Percentiles rank a stretch among this genome's conserved stretches.
Conservation (phyloP, 2,113 vertebrate species). For the Sceloporus undulatus region DNA sequence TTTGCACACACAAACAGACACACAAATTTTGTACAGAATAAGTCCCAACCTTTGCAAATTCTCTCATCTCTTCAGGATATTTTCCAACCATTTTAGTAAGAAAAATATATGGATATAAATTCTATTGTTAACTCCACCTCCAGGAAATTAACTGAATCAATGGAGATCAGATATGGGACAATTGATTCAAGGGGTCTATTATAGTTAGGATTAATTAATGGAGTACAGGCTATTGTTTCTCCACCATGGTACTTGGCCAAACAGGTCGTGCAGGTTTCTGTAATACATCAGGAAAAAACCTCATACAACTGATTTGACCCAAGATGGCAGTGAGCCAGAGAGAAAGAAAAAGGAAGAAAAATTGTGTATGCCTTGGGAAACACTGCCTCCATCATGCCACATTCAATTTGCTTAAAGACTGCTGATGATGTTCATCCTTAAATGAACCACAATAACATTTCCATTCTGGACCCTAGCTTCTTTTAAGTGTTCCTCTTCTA, state of each 20-base stretch:
- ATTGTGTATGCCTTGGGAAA: not conserved
- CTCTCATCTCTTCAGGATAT: no score
- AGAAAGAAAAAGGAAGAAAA: no score
- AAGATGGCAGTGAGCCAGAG: not conserved
- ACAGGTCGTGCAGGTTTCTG: not conserved
- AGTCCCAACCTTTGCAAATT: no score
- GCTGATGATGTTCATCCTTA: not conserved
- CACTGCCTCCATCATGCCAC: not conserved
- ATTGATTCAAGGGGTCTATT: no score
- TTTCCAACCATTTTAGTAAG: no score
- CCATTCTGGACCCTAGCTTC: fast-evolving
- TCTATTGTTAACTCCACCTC: not conserved
- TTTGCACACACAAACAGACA: no score
- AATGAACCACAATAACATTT: constrained; percentile 19
- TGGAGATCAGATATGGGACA: no score
- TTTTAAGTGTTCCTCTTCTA: not conserved
- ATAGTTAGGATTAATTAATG: not conserved
- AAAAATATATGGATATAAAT: not conserved
- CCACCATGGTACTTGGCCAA: not conserved
- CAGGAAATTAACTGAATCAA: no score
- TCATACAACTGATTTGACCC: not conserved
- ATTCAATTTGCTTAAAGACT: not conserved
- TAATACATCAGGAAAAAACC: not conserved
- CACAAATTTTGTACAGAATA: no score
- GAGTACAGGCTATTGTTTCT: not conserved